These are phyloP conservation scores for Nycteola revayana DNA, from an alignment of 2,888 invertebrate genomes.

Conservation along the genomic window DNA sequence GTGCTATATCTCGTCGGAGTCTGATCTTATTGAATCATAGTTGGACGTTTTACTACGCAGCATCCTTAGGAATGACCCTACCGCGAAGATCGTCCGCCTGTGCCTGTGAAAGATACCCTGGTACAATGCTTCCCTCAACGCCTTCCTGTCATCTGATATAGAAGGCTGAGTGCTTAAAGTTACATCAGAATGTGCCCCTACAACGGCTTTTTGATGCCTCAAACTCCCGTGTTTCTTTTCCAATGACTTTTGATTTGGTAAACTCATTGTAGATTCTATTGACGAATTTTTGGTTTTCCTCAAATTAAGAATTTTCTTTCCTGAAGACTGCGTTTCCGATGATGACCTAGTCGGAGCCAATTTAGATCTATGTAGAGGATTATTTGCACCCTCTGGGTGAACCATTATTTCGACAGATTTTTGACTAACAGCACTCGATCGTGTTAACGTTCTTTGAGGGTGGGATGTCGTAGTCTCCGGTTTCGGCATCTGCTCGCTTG, in stretches of 20 bases:
- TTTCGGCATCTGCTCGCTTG: conserved; percentile 60
- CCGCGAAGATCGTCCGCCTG: conserved; percentile 88
- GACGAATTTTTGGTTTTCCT: conserved; percentile 77
- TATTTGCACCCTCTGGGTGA: conserved; percentile 69
- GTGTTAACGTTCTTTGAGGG: conserved; percentile 72
- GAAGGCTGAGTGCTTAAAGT: conserved; percentile 75
- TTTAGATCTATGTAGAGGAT: conserved; percentile 73
- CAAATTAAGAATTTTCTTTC: conserved; percentile 69
- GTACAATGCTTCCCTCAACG: conserved; percentile 87
- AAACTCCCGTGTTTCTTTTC: conserved; percentile 80
- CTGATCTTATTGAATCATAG: conserved; percentile 87
- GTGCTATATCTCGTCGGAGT: conserved; percentile 79
- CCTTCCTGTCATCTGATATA: conserved; percentile 84
- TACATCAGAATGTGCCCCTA: conserved; percentile 82
- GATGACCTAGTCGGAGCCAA: conserved; percentile 71
- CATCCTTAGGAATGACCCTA: conserved; percentile 89
- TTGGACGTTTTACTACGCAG: conserved; percentile 88
- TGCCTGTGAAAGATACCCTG: conserved; percentile 90
- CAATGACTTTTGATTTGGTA: conserved; percentile 77
- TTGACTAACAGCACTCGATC: conserved; percentile 83
- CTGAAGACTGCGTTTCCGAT: conserved; percentile 72
- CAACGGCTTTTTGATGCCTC: conserved; percentile 83
- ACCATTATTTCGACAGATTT: conserved; percentile 83
- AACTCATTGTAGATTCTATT: conserved; percentile 78
- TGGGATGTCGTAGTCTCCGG: conserved; percentile 67